Conservation (phyloP, 1,140 invertebrate genomes). For the Drosophila equinoxialis region DNA sequence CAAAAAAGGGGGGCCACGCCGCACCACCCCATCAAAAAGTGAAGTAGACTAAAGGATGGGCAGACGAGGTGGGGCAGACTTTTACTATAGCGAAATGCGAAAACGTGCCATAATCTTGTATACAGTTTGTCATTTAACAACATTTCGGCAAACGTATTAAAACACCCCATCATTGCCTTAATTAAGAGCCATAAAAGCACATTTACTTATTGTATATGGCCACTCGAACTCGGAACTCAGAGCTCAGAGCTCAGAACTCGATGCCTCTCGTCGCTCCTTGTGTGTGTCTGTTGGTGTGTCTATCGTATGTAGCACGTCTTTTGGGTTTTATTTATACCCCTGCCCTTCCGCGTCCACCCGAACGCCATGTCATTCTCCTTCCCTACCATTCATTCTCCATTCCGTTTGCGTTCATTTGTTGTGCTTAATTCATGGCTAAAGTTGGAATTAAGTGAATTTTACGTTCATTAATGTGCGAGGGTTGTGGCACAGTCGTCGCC, state of each 20-base stretch:
- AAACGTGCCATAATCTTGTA: conserved; percentile 40
- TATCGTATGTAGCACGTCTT: conserved; percentile 46
- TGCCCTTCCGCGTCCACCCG: conserved; percentile 7
- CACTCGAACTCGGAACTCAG: conserved; percentile 12
- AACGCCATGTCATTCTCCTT: neutral
- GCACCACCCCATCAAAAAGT: neutral
- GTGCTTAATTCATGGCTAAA: conserved; percentile 83
- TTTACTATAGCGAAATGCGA: conserved; percentile 11
- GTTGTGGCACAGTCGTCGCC: conserved; percentile 52
- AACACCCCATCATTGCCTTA: conserved; percentile 83
- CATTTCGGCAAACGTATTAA: conserved; percentile 83
- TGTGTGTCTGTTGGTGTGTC: neutral
- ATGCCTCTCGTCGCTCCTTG: neutral
- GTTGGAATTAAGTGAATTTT: conserved; percentile 83
- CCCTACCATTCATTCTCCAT: conserved; percentile 27
- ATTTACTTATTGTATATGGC: conserved; percentile 78
- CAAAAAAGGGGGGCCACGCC: neutral
- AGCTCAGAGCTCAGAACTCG: neutral
- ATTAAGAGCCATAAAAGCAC: conserved; percentile 83
- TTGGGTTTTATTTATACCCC: conserved; percentile 50
- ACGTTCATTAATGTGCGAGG: conserved; percentile 82
- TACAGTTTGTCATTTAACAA: conserved; percentile 81
- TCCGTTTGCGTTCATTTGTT: conserved; percentile 62
- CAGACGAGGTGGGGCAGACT: neutral
- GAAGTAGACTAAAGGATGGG: neutral